A percentile compares a stretch with the other conserved stretches of the same genome.
phyloP scores from a whole-genome alignment of 2,888 invertebrate species.

The Timema podura region DNA sequence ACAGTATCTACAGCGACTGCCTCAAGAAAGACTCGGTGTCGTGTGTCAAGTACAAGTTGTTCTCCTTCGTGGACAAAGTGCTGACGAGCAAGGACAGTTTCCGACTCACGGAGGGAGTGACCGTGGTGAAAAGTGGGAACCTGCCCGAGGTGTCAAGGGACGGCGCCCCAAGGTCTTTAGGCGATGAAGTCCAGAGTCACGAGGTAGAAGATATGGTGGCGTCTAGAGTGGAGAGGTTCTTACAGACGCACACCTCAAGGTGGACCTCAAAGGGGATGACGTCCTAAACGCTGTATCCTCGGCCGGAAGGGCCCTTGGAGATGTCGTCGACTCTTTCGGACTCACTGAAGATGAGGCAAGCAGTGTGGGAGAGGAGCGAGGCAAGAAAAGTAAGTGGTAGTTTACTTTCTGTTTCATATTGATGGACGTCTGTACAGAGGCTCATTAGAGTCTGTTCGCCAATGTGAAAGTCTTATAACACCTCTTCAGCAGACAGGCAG shows the following conservation, averaged over 20 bases:
- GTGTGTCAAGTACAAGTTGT: conserved; percentile 82
- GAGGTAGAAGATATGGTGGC: conserved; percentile 60
- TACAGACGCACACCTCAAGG: conserved; percentile 78
- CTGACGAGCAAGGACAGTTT: conserved; percentile 75
- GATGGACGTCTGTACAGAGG: too few species aligned
- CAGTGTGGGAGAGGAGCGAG: conserved; percentile 60
- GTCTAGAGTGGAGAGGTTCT: conserved; percentile 68
- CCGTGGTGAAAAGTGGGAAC: conserved; percentile 65
- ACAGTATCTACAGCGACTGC: conserved; percentile 72
- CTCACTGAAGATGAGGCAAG: conserved; percentile 53
- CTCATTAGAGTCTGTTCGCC: too few species aligned
- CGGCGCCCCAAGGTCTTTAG: conserved; percentile 66
- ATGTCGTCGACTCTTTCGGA: conserved; percentile 56
- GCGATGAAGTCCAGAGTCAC: conserved; percentile 36
- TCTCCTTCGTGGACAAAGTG: conserved; percentile 82
- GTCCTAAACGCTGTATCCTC: conserved; percentile 75
- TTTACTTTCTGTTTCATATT: too few species aligned
- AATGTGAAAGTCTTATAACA: too few species aligned
- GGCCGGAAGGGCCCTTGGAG: conserved; percentile 74
- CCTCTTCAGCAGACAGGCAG: too few species aligned
- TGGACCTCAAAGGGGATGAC: conserved; percentile 80
- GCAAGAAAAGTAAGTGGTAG: conserved; percentile 67
- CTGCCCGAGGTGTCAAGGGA: conserved; percentile 60
- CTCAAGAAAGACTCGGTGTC: conserved; percentile 77
- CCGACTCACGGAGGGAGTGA: conserved; percentile 75